Evolutionary conservation across 2,888 invertebrate species (phyloP).

Genomic region (Antheraea assamensis): DNA sequence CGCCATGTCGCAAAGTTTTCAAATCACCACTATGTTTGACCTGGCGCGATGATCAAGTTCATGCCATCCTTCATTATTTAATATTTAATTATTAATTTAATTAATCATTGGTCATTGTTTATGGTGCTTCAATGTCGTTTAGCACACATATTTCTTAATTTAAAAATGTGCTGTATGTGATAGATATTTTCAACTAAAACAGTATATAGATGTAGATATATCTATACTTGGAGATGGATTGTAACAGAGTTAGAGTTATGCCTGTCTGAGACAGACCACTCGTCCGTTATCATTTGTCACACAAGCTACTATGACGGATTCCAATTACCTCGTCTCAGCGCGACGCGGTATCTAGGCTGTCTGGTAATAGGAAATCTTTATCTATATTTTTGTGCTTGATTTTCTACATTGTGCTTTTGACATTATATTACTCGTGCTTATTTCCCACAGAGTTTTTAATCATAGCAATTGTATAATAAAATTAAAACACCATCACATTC

Average conservation of each 20-base stretch:
- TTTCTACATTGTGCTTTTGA: slow-evolving; percentile 46
- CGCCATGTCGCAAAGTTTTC: too few species aligned
- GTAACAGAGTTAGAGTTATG: background rate
- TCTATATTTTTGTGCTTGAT: slow-evolving; percentile 36
- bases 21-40: too few species aligned
- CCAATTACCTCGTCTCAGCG: slow-evolving; percentile 54
- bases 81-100: too few species aligned
- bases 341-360: slow-evolving; percentile 21
- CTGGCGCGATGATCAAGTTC: too few species aligned
- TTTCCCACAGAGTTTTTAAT: background rate
- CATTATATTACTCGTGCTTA: slow-evolving; percentile 33
- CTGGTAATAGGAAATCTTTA: slow-evolving; percentile 19
- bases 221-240: too few species aligned
- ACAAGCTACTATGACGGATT: slow-evolving; percentile 60
- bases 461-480: too few species aligned
- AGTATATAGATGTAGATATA: background rate
- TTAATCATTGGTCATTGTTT: too few species aligned
- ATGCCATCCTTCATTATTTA: too few species aligned
- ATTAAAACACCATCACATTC: too few species aligned
- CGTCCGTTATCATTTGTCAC: slow-evolving; percentile 60
- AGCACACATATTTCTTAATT: too few species aligned
- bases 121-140: too few species aligned
- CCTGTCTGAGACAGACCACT: slow-evolving; percentile 8
- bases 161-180: too few species aligned
- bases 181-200: background rate